These are phyloP conservation scores for Pipa parva DNA, from an alignment of 2,113 vertebrate species.

Conservation along the genomic window DNA sequence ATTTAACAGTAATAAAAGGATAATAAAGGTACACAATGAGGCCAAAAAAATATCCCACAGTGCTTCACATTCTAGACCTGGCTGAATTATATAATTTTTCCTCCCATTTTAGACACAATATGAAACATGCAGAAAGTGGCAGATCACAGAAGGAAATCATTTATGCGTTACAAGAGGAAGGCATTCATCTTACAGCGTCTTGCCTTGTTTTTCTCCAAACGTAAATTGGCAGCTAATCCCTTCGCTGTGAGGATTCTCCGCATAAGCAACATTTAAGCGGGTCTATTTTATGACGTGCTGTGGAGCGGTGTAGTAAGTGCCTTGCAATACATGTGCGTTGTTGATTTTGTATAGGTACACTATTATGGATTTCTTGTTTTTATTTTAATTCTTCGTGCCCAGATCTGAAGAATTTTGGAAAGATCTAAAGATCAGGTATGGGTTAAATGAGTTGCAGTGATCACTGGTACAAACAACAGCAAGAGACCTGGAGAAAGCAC, in stretches of 20 bases:
- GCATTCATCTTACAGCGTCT: conserved; percentile 38
- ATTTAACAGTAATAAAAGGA: conserved; percentile 37
- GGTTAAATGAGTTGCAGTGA: too few relatives aligned
- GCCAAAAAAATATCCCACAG: conserved; percentile 30
- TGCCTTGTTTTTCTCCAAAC: conserved; percentile 41
- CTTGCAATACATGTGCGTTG: neutral
- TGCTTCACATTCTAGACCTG: conserved; percentile 31
- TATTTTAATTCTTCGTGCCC: neutral
- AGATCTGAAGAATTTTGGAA: neutral
- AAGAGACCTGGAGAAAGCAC: too few relatives aligned
- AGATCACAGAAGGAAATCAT: conserved; percentile 41
- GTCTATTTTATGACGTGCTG: conserved; percentile 7
- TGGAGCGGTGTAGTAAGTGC: neutral
- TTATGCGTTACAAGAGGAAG: conserved; percentile 39
- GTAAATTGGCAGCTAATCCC: conserved; percentile 42
- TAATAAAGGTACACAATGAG: conserved; percentile 38
- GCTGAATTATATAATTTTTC: conserved; percentile 33
- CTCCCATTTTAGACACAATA: conserved; percentile 37
- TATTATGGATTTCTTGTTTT: too few relatives aligned
- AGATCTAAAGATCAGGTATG: too few relatives aligned
- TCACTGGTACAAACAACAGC: too few relatives aligned
- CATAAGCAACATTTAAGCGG: conserved; percentile 22
- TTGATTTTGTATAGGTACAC: neutral
- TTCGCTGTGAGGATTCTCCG: conserved; percentile 35
- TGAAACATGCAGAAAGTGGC: conserved; percentile 34